These are phyloP conservation scores for Elysia chlorotica DNA, from an alignment of 1,140 invertebrate genomes.

Conservation along the genomic window DNA sequence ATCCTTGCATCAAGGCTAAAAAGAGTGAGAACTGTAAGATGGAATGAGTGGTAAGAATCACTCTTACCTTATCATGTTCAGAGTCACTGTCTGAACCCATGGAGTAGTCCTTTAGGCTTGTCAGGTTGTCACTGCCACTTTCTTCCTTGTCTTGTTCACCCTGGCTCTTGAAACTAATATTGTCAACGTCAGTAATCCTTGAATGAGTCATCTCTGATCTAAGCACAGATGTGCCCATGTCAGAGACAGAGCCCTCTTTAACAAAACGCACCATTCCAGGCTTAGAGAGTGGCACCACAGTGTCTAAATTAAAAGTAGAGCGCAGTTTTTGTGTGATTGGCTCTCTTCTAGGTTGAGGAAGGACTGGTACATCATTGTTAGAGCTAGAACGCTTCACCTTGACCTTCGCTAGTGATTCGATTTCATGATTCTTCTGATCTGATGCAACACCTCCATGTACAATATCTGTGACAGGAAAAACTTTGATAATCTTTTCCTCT, in stretches of 20 bases:
- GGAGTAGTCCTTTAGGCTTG: conserved; percentile 15
- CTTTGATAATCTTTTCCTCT: not conserved
- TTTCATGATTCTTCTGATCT: not conserved
- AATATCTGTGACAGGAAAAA: too few species aligned
- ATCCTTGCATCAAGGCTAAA: too few species aligned
- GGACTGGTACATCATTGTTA: not conserved
- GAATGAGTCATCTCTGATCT: not conserved
- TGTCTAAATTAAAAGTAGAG: conserved; percentile 15
- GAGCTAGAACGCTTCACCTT: conserved; percentile 12
- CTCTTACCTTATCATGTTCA: conserved; percentile 42
- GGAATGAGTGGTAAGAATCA: too few species aligned
- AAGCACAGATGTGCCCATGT: conserved; percentile 1
- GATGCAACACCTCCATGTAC: not conserved
- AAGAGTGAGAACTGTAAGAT: too few species aligned
- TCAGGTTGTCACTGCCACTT: not conserved
- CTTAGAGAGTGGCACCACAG: conserved; percentile 17
- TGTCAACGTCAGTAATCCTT: too few species aligned
- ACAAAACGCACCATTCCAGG: not conserved
- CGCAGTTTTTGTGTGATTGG: too few species aligned
- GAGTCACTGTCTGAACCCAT: conserved; percentile 40
- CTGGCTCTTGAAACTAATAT: too few species aligned
- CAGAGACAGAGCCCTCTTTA: conserved; percentile 10
- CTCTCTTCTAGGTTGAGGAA: too few species aligned
- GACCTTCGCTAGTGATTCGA: not conserved
- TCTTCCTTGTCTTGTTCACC: not conserved